Percentiles rank a stretch among this genome's conserved stretches.
These are phyloP conservation scores for Acrocephalus arundinaceus DNA, from an alignment of 2,113 vertebrate genomes.

Conservation along the genomic window DNA sequence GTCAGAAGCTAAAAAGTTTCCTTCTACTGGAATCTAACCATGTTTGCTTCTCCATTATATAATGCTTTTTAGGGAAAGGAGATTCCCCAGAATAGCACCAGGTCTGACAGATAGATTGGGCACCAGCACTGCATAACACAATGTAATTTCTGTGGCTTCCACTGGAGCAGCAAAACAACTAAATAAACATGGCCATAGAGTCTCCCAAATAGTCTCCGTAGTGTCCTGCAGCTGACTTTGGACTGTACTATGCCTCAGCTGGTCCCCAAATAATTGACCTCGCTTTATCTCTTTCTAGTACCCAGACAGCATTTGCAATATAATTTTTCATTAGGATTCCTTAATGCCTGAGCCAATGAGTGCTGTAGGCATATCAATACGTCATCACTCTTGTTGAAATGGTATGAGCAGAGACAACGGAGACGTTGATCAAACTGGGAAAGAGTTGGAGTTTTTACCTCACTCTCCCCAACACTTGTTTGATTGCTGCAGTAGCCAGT, in stretches of 20 bases:
- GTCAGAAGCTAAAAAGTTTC: neutral
- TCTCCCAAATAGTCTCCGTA: conserved; percentile 14
- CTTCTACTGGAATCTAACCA: neutral
- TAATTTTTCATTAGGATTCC: neutral
- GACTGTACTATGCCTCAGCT: neutral
- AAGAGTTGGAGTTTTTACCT: neutral
- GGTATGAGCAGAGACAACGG: rapidly evolving
- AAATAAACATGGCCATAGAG: conserved; percentile 13
- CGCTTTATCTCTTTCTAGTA: neutral
- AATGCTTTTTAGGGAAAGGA: conserved; percentile 20
- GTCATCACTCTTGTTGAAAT: rapidly evolving
- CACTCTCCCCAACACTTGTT: neutral
- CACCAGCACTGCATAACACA: conserved; percentile 3
- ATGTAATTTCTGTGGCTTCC: conserved; percentile 31
- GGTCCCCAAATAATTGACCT: neutral
- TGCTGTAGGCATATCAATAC: neutral
- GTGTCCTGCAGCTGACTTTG: neutral
- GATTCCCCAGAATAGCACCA: neutral
- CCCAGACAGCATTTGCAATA: neutral
- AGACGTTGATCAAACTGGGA: neutral
- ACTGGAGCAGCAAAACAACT: neutral
- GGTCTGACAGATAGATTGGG: neutral
- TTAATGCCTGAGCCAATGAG: neutral
- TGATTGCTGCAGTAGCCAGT: neutral
- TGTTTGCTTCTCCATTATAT: neutral